phyloP scores from a whole-genome alignment of 2,888 invertebrate genomes.

The Crematogaster levior region DNA sequence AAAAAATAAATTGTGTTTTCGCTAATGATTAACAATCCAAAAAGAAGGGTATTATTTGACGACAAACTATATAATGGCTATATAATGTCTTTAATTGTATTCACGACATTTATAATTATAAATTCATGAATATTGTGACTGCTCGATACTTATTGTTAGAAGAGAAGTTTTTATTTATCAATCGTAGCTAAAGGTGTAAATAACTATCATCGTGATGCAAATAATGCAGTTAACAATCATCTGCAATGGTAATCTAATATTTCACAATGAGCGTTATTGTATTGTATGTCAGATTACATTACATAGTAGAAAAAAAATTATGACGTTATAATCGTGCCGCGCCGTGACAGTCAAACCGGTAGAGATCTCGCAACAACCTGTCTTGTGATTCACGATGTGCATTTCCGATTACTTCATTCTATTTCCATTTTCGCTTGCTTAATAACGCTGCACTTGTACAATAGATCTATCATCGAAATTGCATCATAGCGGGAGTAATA shows the following conservation, averaged over 20 bases:
- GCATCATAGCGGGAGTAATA: not conserved
- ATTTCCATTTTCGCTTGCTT: slow-evolving; percentile 34
- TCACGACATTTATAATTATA: no score
- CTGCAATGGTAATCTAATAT: slow-evolving; percentile 1
- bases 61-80: no score
- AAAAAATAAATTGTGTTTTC: no score
- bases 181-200: not conserved
- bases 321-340: not conserved
- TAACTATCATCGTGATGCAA: not conserved
- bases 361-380: slow-evolving; percentile 21
- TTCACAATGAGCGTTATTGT: not conserved
- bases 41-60: no score
- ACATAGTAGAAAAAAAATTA: not conserved
- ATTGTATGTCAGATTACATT: not conserved
- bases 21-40: no score
- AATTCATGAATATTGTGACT: not conserved
- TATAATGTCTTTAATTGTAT: no score
- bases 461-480: not conserved
- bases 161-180: not conserved
- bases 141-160: no score
- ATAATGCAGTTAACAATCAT: not conserved
- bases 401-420: slow-evolving; percentile 48
- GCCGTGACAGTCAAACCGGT: not conserved
- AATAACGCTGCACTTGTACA: not conserved
- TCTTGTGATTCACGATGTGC: slow-evolving; percentile 13